Evolutionary conservation across 2,888 invertebrate genomes (phyloP).

Genomic region (Busseola fusca): DNA sequence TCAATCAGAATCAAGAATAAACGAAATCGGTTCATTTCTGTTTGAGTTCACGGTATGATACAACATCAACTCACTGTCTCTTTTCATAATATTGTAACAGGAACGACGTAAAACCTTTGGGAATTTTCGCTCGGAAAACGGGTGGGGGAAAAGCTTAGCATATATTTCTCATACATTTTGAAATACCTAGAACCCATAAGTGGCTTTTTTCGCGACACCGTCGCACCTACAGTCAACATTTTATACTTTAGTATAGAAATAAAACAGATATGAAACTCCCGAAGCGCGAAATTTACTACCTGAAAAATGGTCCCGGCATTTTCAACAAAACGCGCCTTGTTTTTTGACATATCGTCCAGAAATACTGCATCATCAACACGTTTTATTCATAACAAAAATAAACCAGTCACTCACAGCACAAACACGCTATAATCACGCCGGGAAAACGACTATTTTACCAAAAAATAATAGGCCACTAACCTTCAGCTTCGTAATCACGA

Average conservation of each 20-base stretch:
- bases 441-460: conserved; percentile 23
- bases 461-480: conserved; percentile 56
- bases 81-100: conserved; percentile 4
- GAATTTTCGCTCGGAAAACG: conserved; percentile 25
- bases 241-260: conserved; percentile 16
- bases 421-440: conserved; percentile 36
- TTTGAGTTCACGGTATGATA: conserved; percentile 10
- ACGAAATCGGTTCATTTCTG: background rate
- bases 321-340: conserved; percentile 22
- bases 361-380: conserved; percentile 48
- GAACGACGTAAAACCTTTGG: conserved; percentile 8
- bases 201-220: conserved; percentile 11
- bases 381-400: conserved; percentile 57
- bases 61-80: conserved; percentile 1
- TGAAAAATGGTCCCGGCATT: conserved; percentile 27
- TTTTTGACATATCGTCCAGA: conserved; percentile 6
- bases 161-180: conserved; percentile 38
- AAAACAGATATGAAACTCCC: conserved; percentile 8
- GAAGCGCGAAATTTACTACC: conserved; percentile 17
- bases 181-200: conserved; percentile 2
- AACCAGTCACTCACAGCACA: conserved; percentile 22
- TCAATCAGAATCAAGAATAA: background rate
- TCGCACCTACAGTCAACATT: conserved; percentile 2
- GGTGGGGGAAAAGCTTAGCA: conserved; percentile 5
- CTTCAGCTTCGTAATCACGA: conserved; percentile 61